Evolutionary conservation across 1,140 invertebrate species (phyloP), one percentile per base, ranked within the genome.

Genomic region (Cardiocondyla obscurior): DNA sequence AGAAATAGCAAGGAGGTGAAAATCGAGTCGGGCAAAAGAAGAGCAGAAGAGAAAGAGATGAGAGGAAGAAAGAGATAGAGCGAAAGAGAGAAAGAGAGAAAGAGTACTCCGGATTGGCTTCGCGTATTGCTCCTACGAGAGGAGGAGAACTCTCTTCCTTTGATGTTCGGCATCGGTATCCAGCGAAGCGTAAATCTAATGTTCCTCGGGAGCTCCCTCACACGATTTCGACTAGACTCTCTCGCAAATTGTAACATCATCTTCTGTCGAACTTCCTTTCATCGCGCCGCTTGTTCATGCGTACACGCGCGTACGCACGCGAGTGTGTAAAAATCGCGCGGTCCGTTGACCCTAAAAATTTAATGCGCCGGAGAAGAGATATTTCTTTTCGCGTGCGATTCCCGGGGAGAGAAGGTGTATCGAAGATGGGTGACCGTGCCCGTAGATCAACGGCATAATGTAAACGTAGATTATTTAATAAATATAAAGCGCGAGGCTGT

Each of bases 221-320:
- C 60, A 46, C 62, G 73, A 44, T 82, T 76, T 73, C 73, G 73
- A 67, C 58, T 79, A 67, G 60, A 55, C 74, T 57, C 73, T 67
- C 36, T 67, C 82, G 62, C 62, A 79, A 79, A 81, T 74, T 70
- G 55, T 82, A 76, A 84, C 83, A 72, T 84, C 76, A 82, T 82
- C 85, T 70, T 84, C 42, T 64, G 22, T 77, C 67, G 72, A 85
- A 81, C 62, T 55, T 86, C 65, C 83, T 84, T 65, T 86, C 82
- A 84, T 58, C 53, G 67, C 46, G 16, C 16, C 39, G 49, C 25
- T 62, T 39, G 19, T 36, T 73, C 82, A 84, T 51, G 76, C 74
- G 72, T 76, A 64, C 55, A 30, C n/a, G 10, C 19, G 6, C 19
- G 33, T 65, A 51, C 36, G 10, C 51, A 42, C 10, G 49, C 51